Conservation (phyloP, 2,113 vertebrate genomes). For the Saccopteryx bilineata region DNA sequence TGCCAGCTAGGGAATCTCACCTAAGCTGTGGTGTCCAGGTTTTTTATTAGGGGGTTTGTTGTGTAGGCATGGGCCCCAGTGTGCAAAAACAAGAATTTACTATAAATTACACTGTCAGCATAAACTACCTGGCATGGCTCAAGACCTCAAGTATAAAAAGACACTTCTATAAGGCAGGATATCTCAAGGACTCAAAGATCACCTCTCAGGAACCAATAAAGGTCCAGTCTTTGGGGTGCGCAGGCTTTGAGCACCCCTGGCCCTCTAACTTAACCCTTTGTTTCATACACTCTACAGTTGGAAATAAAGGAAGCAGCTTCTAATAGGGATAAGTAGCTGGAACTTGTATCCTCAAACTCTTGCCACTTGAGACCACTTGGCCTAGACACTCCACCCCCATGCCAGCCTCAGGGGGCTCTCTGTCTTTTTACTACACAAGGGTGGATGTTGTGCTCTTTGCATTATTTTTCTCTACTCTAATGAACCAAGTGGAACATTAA, state of each 20-base stretch:
- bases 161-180: not conserved
- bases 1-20: not conserved
- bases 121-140: not conserved
- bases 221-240: not conserved
- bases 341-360: not conserved
- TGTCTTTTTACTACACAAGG: not conserved
- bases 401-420: not conserved
- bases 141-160: not conserved
- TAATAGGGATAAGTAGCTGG: not conserved
- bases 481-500: not conserved
- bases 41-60: not conserved
- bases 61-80: not conserved
- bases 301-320: not conserved
- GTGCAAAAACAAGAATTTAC: not conserved
- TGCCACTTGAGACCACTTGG: not conserved
- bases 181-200: not conserved
- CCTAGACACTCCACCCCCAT: accelerated
- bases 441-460: not conserved
- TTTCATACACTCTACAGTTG: not conserved
- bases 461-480: not conserved
- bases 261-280: not conserved
- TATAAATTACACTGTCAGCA: not conserved
- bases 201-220: not conserved
- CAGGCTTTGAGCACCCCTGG: not conserved
- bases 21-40: not conserved